Evolutionary conservation across 2,888 invertebrate genomes (phyloP).

Genomic region (Glomeris marginata): DNA sequence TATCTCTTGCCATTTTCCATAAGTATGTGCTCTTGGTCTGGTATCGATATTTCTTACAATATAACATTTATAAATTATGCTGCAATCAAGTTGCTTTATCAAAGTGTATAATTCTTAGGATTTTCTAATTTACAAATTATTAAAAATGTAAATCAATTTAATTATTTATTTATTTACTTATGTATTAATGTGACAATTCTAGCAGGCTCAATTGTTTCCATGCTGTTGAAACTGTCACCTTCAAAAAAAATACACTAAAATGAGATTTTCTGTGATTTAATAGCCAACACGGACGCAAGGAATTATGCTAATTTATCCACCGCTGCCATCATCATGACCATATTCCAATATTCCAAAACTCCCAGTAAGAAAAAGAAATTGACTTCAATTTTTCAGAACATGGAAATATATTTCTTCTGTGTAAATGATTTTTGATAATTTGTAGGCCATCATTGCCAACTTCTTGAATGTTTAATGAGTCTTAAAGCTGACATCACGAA

Average conservation of each 20-base stretch:
- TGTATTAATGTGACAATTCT: too few species aligned
- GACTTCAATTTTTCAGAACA: not conserved
- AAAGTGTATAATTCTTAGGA: too few species aligned
- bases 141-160: too few species aligned
- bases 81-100: too few species aligned
- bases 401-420: not conserved
- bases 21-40: constrained; percentile 46
- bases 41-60: not conserved
- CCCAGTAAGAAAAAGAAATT: not conserved
- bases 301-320: constrained; percentile 34
- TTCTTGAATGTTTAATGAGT: constrained; percentile 90
- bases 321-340: constrained; percentile 17
- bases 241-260: too few species aligned
- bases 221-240: too few species aligned
- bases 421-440: constrained; percentile 1
- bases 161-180: too few species aligned
- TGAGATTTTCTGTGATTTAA: too few species aligned
- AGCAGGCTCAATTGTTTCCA: too few species aligned
- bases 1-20: constrained; percentile 93
- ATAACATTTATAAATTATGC: not conserved
- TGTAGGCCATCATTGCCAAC: constrained; percentile 85
- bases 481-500: constrained; percentile 77
- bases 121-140: too few species aligned
- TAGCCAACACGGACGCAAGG: constrained; percentile 17
- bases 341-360: constrained; percentile 59